Evolutionary conservation across 2,888 invertebrate species (phyloP).

Genomic region (Strigamia crassipes): DNA sequence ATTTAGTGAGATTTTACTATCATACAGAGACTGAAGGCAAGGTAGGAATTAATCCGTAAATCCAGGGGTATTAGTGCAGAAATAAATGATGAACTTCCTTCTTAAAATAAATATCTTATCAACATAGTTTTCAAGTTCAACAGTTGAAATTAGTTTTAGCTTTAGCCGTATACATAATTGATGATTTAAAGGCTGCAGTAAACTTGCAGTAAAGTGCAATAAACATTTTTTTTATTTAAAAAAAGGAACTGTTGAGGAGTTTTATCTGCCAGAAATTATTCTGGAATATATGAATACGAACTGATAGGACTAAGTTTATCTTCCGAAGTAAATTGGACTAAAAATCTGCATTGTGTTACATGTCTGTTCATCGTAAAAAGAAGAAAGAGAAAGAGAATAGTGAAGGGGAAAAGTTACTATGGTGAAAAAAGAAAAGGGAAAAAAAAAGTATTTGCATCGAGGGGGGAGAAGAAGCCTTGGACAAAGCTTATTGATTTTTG

Average conservation of each 20-base stretch:
- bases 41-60: background rate
- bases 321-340: background rate
- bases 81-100: background rate
- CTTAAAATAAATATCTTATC: background rate
- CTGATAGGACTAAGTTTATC: background rate
- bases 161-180: background rate
- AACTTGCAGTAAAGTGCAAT: too few species aligned
- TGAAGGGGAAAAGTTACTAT: slow-evolving; percentile 5
- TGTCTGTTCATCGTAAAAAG: slow-evolving; percentile 6
- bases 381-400: background rate
- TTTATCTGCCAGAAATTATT: slow-evolving; percentile 5
- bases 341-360: slow-evolving; percentile 21
- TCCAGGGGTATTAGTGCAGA: background rate
- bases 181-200: too few species aligned
- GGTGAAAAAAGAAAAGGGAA: background rate
- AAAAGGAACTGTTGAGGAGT: background rate
- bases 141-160: background rate
- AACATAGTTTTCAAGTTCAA: background rate
- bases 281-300: slow-evolving; percentile 6
- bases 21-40: background rate
- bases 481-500: slow-evolving; percentile 21
- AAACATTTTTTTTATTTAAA: background rate
- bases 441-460: slow-evolving; percentile 11
- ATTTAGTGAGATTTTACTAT: background rate
- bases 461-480: slow-evolving; percentile 3